phyloP scores from a whole-genome alignment of 1,140 invertebrate genomes.

The Neodiprion lecontei region DNA sequence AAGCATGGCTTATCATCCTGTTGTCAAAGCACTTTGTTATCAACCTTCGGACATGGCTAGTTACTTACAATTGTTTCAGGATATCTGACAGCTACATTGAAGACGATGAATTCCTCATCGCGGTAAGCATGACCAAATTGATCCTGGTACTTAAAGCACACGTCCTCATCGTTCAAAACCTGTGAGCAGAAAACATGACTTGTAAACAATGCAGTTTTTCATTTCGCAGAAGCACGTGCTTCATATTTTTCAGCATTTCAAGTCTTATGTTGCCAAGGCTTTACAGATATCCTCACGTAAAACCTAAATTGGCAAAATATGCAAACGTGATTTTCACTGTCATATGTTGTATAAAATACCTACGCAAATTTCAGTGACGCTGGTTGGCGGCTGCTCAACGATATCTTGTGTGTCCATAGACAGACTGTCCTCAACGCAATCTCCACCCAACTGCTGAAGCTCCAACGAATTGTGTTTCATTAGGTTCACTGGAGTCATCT shows the following conservation, averaged over 20 bases:
- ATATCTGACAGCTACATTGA: constrained; percentile 80
- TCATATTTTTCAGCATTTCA: too few relatives aligned
- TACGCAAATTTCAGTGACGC: constrained; percentile 64
- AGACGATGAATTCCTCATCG: constrained; percentile 79
- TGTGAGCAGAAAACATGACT: constrained; percentile 25
- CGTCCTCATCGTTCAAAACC: constrained; percentile 71
- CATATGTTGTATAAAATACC: constrained; percentile 34
- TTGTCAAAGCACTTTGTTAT: constrained; percentile 11
- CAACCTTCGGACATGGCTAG: neutral
- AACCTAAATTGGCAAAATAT: too few relatives aligned
- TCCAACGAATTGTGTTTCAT: constrained; percentile 63
- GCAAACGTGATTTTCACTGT: too few relatives aligned
- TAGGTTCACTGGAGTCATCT: constrained; percentile 81
- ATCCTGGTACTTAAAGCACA: constrained; percentile 73
- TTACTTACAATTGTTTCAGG: constrained; percentile 72
- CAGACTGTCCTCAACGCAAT: constrained; percentile 63
- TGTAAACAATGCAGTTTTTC: too few relatives aligned
- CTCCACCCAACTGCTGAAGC: constrained; percentile 53
- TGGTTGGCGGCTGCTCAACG: constrained; percentile 60
- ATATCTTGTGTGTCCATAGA: constrained; percentile 66
- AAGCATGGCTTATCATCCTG: neutral
- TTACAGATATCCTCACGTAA: too few relatives aligned
- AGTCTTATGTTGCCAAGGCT: too few relatives aligned
- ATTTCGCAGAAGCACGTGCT: too few relatives aligned
- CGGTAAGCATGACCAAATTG: constrained; percentile 84